Base-by-base conservation (phyloP, 2,888 invertebrate genomes). In the Drosophila recens region DNA sequence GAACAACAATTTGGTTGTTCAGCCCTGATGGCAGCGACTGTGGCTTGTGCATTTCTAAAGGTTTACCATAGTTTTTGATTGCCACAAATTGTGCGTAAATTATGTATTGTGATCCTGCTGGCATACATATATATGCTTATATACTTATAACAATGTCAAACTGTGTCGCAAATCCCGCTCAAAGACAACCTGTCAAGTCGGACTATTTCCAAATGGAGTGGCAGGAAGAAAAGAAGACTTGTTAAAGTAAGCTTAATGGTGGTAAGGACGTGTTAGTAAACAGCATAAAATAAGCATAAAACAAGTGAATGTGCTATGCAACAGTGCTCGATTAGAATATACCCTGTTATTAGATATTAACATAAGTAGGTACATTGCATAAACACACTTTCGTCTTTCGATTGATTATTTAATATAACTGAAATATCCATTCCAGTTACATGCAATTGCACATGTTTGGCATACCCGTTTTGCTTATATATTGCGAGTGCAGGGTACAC, bases 1-100 rank as follows among this genome's bases (percentile, higher is more conserved):
- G n/a, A 48, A 36, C 38, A 48, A 36, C 38, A 46, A 34, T 67
- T 56, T 46, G 63, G 58, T 56, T 70, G 56, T 42, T 33, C 15
- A 6, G 13, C 20, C 53, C 38, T 33, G 42, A 23, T 15, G 34
- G 15, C 27, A 45, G 3, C 15, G 38, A 30, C 40, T 33, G 27
- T 20, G 57, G 57, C 62, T 71, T 67, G 72, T 77, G 59, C 58
- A 56, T 61, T 82, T 74, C 69, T 56, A 72, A 65, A 72, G 80
- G 58, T 80, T 79, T 61, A 53, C 59, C 51, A 79, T 86, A 79
- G 84, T 88, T 86, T 80, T 67, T 87, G 83, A 88, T 76, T 77
- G 79, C 75, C 63, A 74, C 84, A 86, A 88, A 87, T 86, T 88
- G 87, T 72, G 72, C 74, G 79, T 83, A 77, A 79, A 68, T 67